Evolutionary conservation across 1,140 invertebrate species (phyloP), one percentile per base, ranked within the genome.

Genomic region (Notospermus geniculatus): DNA sequence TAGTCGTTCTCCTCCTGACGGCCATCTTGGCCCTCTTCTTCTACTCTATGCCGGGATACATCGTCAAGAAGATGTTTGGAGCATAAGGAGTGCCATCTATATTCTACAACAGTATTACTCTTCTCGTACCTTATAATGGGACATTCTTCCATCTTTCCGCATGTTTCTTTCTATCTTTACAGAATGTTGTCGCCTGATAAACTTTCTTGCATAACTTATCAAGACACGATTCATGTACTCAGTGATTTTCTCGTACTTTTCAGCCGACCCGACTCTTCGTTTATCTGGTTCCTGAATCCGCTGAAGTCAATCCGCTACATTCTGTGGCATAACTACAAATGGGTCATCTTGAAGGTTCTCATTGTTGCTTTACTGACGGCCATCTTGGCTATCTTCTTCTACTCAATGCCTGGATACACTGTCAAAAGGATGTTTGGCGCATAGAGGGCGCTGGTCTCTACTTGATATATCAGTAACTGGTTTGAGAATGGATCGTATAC

Each of bases 271-370:
- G 92, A 94, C 76, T 88, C 90, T 2, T 93, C 91, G 0, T 95
- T 95, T 77, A 91, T 94, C 86, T 94, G 92, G 91, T 91, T 94
- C 79, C 79, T 94, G 66, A 94, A 93, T 80, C 92, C 92, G 1
- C 79, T 93, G 41, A 94, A 94, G 80, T 93, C 91, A 0, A 89
- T 94, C 29, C 86, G 91, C 15, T 94, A 95, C 82, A 93, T 95
- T 60, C 84, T 94, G 27, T 94, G 92, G 91, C 91, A 93, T 79
- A 93, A 93, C 75, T 93, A 93, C 84, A 94, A 93, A 77, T 93
- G 91, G 91, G 85, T 87, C 53, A 92, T 94, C 57, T 72, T 95
- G 1, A 93, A 91, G 79, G 78, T 86, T 27, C 64, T 90, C 0
- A 74, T 90, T 17, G 79, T 90, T 7, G 70, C 88, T 9, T 83